A percentile compares a stretch with the other conserved stretches of the same genome.
phyloP scores from a whole-genome alignment of 1,140 invertebrate genomes.

The Brachionus sp. region DNA sequence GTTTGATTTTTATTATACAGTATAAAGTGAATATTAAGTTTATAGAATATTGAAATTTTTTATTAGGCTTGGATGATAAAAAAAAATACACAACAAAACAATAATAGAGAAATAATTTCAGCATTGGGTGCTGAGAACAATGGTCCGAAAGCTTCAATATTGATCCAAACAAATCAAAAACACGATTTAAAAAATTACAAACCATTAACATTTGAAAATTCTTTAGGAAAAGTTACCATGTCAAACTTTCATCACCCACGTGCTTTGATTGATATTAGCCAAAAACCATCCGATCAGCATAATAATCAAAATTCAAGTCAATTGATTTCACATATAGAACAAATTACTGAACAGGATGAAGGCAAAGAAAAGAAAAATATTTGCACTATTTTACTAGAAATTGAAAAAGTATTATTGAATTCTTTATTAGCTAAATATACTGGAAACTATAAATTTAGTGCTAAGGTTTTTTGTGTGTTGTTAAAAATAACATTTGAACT shows the following conservation, averaged over 20 bases:
- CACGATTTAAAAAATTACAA: conserved; percentile 51
- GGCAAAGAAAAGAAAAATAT: conserved; percentile 64
- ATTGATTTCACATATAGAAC: conserved; percentile 49
- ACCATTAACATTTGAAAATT: conserved; percentile 78
- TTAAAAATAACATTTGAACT: too few relatives aligned
- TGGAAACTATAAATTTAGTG: neutral
- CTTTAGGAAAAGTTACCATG: conserved; percentile 71
- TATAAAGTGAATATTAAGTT: conserved; percentile 48
- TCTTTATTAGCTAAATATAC: conserved; percentile 19
- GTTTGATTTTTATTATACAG: conserved; percentile 62
- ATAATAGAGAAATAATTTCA: neutral
- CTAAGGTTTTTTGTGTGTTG: too few relatives aligned
- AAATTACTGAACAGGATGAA: conserved; percentile 49
- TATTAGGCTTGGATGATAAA: neutral
- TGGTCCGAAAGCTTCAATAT: neutral
- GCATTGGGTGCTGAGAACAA: conserved; percentile 2
- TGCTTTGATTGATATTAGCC: conserved; percentile 83
- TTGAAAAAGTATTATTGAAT: conserved; percentile 65
- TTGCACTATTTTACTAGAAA: conserved; percentile 71
- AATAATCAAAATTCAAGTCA: conserved; percentile 46
- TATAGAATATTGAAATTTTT: neutral
- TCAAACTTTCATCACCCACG: conserved; percentile 73
- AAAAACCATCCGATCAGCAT: conserved; percentile 55
- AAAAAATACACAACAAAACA: conserved; percentile 21
- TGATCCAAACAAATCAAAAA: conserved; percentile 56